Base-by-base conservation (phyloP, 2,888 invertebrate species). In the Ennomos erosarius region DNA sequence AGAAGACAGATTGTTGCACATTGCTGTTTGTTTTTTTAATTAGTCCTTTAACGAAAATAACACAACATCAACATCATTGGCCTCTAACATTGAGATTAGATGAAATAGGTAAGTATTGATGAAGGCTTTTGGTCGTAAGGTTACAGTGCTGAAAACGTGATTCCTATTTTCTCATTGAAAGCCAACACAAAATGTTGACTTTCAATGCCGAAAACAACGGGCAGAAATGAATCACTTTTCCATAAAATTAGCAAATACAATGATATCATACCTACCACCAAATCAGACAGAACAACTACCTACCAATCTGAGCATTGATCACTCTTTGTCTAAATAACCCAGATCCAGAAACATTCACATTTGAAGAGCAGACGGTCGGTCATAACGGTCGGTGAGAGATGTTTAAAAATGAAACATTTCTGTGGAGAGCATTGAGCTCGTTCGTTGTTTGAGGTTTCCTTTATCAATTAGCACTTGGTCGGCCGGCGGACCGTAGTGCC, bases 381-480 rank as follows among this genome's bases (percentile, higher is more conserved):
- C 80, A 86, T 90, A 91, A 90, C 90, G 90, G 90, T 88, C 81
- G 75, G 78, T 75, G 71, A 74, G 82, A 79, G 81, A 81, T 85
- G 84, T 89, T 91, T 88, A 89, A 91, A 90, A 90, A 90, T 90
- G 90, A 90, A 91, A 87, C 90, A 87, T 90, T 89, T 89, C 88
- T 89, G 90, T 90, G 82, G 87, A 88, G 91, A 90, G 90, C 90
- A 87, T 89, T 90, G 91, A 90, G 91, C 90, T 82, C 81, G 83
- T 84, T 84, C 85, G 90, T 90, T 92, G 93, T 93, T 92, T 83
- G 87, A 90, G 79, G 92, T 92, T 92, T 90, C 89, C 92, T 90
- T 91, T 92, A 81, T 84, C 92, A 93, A 93, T 93, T 93, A 93
- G 87, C 93, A 92, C 93, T 77, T 79, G 77, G 81, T 82, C 84